Conservation (phyloP, 2,888 invertebrate genomes). For the Venusia cambrica region DNA sequence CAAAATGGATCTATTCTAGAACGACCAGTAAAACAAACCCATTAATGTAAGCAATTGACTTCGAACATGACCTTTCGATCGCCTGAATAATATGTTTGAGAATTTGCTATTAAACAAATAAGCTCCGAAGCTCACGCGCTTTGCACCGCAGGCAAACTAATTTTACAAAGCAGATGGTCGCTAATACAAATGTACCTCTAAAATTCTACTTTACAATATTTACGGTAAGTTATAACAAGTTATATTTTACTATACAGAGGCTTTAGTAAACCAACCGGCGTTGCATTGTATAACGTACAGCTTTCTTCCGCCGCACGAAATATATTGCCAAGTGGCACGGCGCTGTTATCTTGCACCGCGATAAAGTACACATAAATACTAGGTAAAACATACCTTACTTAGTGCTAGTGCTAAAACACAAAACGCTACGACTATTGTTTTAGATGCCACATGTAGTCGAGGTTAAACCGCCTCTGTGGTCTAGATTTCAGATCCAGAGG, state of each 20-base stretch:
- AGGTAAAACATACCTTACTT: not conserved
- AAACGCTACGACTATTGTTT: too few species aligned
- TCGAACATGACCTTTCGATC: not conserved
- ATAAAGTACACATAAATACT: not conserved
- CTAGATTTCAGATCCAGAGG: too few species aligned
- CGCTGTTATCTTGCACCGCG: conserved; percentile 3
- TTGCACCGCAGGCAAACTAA: conserved; percentile 39
- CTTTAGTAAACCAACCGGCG: conserved; percentile 2
- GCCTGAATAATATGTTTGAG: not conserved
- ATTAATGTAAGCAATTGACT: not conserved
- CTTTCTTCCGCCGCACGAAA: conserved; percentile 7
- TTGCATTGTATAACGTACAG: conserved; percentile 10
- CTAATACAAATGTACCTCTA: too few species aligned
- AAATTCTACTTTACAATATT: too few species aligned
- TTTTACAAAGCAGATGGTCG: conserved; percentile 45
- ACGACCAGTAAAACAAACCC: too few species aligned
- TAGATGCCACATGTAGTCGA: too few species aligned
- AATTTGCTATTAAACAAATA: conserved; percentile 6
- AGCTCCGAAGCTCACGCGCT: conserved; percentile 26
- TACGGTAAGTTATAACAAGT: too few species aligned
- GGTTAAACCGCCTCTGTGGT: too few species aligned
- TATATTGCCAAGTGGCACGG: conserved; percentile 17
- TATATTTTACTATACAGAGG: not conserved
- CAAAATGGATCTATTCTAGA: too few species aligned
- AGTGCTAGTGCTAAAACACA: not conserved